Evolutionary conservation across 2,797 vertebrate species (phyloP), one percentile per base, ranked within the genome.

Genomic region (Lateolabrax maculatus): DNA sequence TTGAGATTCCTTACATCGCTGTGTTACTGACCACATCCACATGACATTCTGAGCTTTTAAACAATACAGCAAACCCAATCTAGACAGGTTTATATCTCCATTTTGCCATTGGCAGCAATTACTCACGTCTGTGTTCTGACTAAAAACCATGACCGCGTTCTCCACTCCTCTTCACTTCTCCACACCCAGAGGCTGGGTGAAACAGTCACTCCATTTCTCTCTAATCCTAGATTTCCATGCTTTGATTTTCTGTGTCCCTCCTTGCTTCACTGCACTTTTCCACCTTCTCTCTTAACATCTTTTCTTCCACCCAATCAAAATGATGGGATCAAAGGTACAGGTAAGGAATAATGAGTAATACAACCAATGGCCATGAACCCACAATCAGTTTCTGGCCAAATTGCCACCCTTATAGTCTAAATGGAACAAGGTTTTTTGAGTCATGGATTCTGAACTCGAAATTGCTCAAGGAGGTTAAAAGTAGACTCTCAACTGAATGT

Each of bases 171-270:
- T 80, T 83, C 76, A 60, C 87, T 84, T 73, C 69, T 77, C 57
- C 71, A 71, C 75, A 81, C 76, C 91, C 77, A 58, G 78, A 88
- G 91, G 90, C 89, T 76, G 63, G 69, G 84, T 86, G 80, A 89
- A 90, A 88, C 81, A 75, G 80, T 84, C 85, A 77, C 77, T 85
- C 81, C 18, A 25, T 73, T 77, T 81, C 79, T 57, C 66, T 93
- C 64, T 94, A 89, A 95, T 92, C 85, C 64, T 36, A 72, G 81
- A 93, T 92, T 90, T 91, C 80, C 87, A 84, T 49, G 62, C 87
- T 87, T 91, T 88, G 71, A 88, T 93, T 86, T 88, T 74, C 76
- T 70, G 64, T 81, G 69, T 84, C 72, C 85, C 80, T 81, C 75
- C 73, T 70, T 67, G 44, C 65, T 63, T 74, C 68, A 63, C 57